These are phyloP conservation scores for Drymonia ruficornis DNA, from an alignment of 2,888 invertebrate genomes.

Conservation along the genomic window DNA sequence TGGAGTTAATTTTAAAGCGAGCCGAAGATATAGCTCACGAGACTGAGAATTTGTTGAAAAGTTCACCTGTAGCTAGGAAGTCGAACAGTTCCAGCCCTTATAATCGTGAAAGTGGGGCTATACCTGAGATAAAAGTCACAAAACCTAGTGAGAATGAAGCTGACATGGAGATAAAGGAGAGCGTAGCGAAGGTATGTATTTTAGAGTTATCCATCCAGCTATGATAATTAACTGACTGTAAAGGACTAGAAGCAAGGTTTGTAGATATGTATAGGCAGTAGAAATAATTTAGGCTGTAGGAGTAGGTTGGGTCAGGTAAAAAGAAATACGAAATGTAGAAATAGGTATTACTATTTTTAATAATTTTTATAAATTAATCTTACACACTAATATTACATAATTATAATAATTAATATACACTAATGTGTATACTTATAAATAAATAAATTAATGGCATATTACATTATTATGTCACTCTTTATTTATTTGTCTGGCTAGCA, in stretches of 20 bases:
- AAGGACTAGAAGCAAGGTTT: no score
- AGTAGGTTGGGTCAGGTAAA: no score
- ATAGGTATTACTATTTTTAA: no score
- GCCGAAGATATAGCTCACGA: conserved; percentile 74
- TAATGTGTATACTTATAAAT: conserved; percentile 12
- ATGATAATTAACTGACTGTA: no score
- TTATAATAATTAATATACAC: conserved; percentile 5
- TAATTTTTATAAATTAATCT: conserved; percentile 3
- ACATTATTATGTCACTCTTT: conserved; percentile 29
- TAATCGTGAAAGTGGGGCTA: conserved; percentile 35
- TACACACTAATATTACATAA: neutral
- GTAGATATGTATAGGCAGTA: no score
- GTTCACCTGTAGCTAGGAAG: conserved; percentile 50
- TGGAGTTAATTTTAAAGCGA: conserved; percentile 73
- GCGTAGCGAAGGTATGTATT: conserved; percentile 54
- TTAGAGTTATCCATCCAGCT: no score
- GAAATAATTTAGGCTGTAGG: no score
- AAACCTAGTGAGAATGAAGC: conserved; percentile 55
- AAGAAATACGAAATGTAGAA: no score
- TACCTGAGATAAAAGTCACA: conserved; percentile 74
- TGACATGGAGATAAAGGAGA: conserved; percentile 38
- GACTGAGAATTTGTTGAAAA: conserved; percentile 69
- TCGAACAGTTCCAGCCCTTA: conserved; percentile 37
- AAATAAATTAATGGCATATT: conserved; percentile 23
- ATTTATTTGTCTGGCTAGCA: conserved; percentile 72